Evolutionary conservation across 1,140 invertebrate species (phyloP).

Genomic region (Kradibia gibbosae): DNA sequence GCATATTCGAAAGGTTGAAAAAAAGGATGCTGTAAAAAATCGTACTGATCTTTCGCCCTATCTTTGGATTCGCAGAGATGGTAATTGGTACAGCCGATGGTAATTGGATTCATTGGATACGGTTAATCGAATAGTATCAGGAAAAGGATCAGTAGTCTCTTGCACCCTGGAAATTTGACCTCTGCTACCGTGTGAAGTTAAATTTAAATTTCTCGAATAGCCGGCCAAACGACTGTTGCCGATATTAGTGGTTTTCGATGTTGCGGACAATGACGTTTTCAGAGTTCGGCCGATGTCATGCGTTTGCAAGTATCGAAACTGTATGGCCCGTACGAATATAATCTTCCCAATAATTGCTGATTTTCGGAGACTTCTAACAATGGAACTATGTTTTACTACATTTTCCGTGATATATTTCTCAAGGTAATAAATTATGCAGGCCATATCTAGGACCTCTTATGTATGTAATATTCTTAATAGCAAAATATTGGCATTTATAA

Average conservation of each 20-base stretch:
- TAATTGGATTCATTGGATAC: conserved; percentile 33
- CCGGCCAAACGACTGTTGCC: not conserved
- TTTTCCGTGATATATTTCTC: not conserved
- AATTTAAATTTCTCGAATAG: conserved; percentile 42
- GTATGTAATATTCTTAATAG: too few species aligned
- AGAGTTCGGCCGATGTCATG: not conserved
- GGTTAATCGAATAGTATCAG: conserved; percentile 34
- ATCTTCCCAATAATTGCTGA: not conserved
- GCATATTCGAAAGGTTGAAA: not conserved
- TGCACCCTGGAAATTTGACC: conserved; percentile 2
- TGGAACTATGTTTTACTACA: not conserved
- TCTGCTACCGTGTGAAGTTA: not conserved
- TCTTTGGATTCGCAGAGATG: not conserved
- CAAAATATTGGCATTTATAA: too few species aligned
- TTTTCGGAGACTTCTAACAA: too few species aligned
- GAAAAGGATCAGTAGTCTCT: not conserved
- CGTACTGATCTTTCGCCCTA: not conserved
- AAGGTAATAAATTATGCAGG: not conserved
- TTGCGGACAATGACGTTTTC: conserved; percentile 24
- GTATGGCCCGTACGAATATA: too few species aligned
- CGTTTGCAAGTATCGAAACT: not conserved
- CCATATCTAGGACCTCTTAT: not conserved
- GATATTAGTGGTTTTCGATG: not conserved
- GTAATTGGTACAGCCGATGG: conserved; percentile 37
- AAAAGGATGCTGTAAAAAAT: conserved; percentile 22